Evolutionary conservation across 2,113 vertebrate species (phyloP).

Genomic region (Tachysurus vachellii): DNA sequence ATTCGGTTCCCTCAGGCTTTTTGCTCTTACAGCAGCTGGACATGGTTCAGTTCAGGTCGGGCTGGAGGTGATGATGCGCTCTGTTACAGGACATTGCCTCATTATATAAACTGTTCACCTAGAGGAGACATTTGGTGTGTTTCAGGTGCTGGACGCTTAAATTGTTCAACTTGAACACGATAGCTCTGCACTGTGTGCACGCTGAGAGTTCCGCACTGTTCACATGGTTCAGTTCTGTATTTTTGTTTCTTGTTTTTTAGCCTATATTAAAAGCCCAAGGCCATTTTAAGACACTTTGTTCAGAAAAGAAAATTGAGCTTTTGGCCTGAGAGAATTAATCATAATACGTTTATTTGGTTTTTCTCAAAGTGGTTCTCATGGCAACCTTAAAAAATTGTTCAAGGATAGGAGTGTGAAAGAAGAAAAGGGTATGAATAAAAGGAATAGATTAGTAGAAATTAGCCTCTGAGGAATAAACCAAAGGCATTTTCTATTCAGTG

Average conservation of each 20-base stretch:
- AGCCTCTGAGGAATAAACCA: not conserved
- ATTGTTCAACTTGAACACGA: not conserved
- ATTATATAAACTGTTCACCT: conserved; percentile 20
- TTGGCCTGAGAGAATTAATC: conserved; percentile 2
- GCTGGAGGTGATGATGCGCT: conserved; percentile 17
- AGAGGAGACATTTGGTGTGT: not conserved
- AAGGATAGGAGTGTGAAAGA: not conserved
- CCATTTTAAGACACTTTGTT: not conserved
- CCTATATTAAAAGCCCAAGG: not conserved
- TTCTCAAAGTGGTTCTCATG: conserved; percentile 6
- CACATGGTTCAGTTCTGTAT: not conserved
- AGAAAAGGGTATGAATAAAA: not conserved
- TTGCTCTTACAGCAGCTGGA: conserved; percentile 27
- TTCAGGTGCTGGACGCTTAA: not conserved
- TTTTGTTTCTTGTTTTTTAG: not conserved
- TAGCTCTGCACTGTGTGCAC: not conserved
- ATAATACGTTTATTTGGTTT: conserved; percentile 4
- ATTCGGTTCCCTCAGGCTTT: conserved; percentile 27
- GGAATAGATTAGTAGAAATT: conserved; percentile 3
- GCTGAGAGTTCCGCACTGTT: not conserved
- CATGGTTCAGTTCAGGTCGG: conserved; percentile 17
- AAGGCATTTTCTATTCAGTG: not conserved
- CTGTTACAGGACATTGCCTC: not conserved
- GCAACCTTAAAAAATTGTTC: conserved; percentile 17
- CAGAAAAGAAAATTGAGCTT: not conserved